Evolutionary conservation across 2,888 invertebrate genomes (phyloP).

Genomic region (Amphiduros pacificus): DNA sequence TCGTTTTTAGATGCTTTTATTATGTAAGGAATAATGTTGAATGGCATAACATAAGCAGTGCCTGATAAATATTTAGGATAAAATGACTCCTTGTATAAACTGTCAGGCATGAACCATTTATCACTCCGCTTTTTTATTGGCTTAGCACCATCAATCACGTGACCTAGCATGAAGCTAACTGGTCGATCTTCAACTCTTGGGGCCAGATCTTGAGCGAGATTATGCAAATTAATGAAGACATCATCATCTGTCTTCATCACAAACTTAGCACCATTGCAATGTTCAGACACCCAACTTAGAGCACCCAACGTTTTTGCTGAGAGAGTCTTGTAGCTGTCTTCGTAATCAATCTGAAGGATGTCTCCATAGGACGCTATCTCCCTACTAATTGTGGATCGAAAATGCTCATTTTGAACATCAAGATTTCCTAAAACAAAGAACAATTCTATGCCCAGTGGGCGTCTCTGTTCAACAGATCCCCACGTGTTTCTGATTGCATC

Average conservation of each 20-base stretch:
- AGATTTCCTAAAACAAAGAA: not conserved
- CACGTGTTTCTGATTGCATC: not conserved
- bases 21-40: not conserved
- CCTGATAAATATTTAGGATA: not conserved
- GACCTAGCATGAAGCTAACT: not conserved
- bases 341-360: not conserved
- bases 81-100: not conserved
- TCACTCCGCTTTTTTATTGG: not conserved
- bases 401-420: not conserved
- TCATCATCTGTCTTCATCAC: not conserved
- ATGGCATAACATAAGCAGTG: not conserved
- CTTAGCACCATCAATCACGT: not conserved
- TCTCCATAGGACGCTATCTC: not conserved
- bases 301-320: not conserved
- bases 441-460: not conserved
- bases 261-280: not conserved
- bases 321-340: not conserved
- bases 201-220: not conserved
- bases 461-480: not conserved
- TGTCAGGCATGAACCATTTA: not conserved
- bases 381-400: not conserved
- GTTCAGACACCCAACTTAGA: not conserved
- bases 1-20: not conserved
- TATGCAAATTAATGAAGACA: not conserved
- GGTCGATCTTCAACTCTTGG: not conserved